phyloP scores from a whole-genome alignment of 2,888 invertebrate species.

The Mamestra brassicae region DNA sequence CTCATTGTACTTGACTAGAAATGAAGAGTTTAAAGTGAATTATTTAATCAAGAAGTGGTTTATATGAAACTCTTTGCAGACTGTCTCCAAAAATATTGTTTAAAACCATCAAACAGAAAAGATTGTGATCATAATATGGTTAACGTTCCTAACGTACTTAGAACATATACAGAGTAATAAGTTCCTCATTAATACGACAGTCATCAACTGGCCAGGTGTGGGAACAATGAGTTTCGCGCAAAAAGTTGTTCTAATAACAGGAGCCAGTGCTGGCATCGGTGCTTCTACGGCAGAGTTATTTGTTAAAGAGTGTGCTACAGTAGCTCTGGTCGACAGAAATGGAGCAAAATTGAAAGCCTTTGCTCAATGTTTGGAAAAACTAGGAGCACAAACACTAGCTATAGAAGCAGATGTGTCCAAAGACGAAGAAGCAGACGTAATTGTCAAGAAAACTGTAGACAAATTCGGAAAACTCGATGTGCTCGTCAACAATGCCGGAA shows the following conservation, averaged over 20 bases:
- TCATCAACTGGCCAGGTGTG: background rate
- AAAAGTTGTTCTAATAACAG: conserved; percentile 77
- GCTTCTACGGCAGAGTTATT: conserved; percentile 75
- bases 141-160: too few species aligned
- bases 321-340: conserved; percentile 75
- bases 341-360: conserved; percentile 70
- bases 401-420: conserved; percentile 71
- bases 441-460: conserved; percentile 66
- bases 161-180: background rate
- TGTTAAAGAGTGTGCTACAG: conserved; percentile 73
- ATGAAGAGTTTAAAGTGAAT: too few species aligned
- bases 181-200: background rate
- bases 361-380: conserved; percentile 60
- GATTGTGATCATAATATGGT: background rate
- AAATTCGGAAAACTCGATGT: conserved; percentile 72
- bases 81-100: background rate
- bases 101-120: background rate
- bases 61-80: background rate
- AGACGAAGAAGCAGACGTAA: conserved; percentile 63
- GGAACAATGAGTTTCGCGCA: conserved; percentile 69
- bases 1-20: too few species aligned
- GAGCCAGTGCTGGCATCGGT: conserved; percentile 76
- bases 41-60: too few species aligned
- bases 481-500: conserved; percentile 73
- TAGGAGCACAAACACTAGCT: conserved; percentile 59